phyloP scores from a whole-genome alignment of 2,797 vertebrate genomes.

The Oceanodroma leucorhoa region DNA sequence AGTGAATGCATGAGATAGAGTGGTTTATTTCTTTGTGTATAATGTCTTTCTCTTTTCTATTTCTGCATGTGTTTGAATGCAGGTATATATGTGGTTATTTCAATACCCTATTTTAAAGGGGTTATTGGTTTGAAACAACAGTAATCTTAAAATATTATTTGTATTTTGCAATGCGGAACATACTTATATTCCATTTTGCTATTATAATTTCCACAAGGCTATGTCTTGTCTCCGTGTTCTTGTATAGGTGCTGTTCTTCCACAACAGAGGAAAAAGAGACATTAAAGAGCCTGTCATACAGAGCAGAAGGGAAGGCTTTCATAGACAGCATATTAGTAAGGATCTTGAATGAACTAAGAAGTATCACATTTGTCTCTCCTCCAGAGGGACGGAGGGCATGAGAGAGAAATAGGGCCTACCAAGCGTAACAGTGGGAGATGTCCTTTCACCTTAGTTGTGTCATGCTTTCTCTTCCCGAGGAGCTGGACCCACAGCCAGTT shows the following conservation, averaged over 20 bases:
- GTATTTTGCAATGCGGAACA: neutral
- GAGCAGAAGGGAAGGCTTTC: neutral
- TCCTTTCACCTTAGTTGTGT: neutral
- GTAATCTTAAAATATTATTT: neutral
- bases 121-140: neutral
- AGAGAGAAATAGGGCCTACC: neutral
- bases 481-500: neutral
- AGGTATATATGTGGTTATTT: neutral
- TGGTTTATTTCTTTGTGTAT: neutral
- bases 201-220: neutral
- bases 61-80: neutral
- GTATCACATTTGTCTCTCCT: neutral
- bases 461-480: neutral
- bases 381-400: neutral
- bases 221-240: neutral
- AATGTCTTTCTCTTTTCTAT: neutral
- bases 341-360: neutral
- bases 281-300: too few species aligned
- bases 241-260: neutral
- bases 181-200: neutral
- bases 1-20: neutral
- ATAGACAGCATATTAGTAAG: neutral
- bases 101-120: neutral
- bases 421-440: neutral
- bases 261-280: neutral